A percentile compares a stretch with the other conserved stretches of the same genome.
Evolutionary conservation across 2,888 invertebrate species (phyloP).

Genomic region (Drosophila multiciliata): DNA sequence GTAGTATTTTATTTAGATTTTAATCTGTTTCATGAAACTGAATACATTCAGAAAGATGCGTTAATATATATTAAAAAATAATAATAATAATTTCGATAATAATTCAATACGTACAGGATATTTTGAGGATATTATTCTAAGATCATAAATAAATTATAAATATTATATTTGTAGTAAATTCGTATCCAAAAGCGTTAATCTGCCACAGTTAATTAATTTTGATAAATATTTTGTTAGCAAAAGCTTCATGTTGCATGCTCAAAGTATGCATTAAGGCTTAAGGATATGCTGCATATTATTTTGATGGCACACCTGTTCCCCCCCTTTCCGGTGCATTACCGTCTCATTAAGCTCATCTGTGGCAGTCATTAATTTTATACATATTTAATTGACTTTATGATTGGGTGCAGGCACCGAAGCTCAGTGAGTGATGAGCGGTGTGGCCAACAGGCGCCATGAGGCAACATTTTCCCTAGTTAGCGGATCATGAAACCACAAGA

Average conservation of each 20-base stretch:
- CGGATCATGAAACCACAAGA: conserved; percentile 56
- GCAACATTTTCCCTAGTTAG: conserved; percentile 71
- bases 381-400: conserved; percentile 80
- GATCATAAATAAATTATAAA: background rate
- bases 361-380: conserved; percentile 73
- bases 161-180: background rate
- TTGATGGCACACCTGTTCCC: conserved; percentile 6
- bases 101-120: background rate
- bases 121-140: background rate
- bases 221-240: background rate
- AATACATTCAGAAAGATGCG: background rate
- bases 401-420: conserved; percentile 42
- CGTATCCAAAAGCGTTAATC: background rate
- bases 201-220: background rate
- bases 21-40: background rate
- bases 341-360: conserved; percentile 62
- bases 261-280: conserved; percentile 1
- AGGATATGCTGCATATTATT: conserved; percentile 6
- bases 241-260: background rate
- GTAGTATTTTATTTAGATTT: background rate
- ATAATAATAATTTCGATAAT: background rate
- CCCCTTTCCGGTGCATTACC: conserved; percentile 17
- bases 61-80: background rate
- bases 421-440: conserved; percentile 10
- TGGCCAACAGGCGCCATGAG: conserved; percentile 42